Evolutionary conservation across 2,113 vertebrate species (phyloP).

Genomic region (Naja naja): DNA sequence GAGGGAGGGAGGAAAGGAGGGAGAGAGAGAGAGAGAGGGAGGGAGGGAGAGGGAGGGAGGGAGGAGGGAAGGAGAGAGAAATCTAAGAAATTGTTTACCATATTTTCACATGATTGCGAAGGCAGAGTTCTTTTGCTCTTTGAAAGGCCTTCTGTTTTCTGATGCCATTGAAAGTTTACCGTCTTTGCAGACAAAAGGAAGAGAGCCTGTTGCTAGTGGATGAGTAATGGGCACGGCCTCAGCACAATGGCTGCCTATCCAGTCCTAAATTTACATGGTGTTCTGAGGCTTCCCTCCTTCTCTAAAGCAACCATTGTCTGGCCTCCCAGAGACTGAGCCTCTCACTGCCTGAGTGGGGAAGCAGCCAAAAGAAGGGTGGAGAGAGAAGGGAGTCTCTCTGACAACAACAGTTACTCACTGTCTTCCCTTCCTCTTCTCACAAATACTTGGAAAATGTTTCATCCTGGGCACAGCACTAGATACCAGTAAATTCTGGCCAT

Average conservation of each 20-base stretch:
- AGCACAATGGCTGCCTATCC: slow-evolving; percentile 70
- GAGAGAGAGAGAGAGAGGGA: neutral
- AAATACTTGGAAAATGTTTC: slow-evolving; percentile 64
- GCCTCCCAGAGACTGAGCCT: slow-evolving; percentile 64
- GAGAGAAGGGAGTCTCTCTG: slow-evolving; percentile 42
- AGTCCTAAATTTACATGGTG: slow-evolving; percentile 75
- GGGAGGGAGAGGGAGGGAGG: neutral
- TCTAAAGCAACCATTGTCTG: slow-evolving; percentile 76
- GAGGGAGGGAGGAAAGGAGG: too few species aligned
- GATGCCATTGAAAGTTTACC: slow-evolving; percentile 76
- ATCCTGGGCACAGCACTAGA: slow-evolving; percentile 54
- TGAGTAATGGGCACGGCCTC: slow-evolving; percentile 76
- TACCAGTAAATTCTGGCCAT: slow-evolving; percentile 67
- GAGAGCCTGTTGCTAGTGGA: slow-evolving; percentile 72
- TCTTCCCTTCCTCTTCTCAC: slow-evolving; percentile 63
- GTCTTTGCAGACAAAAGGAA: slow-evolving; percentile 75
- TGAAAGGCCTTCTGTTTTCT: slow-evolving; percentile 77
- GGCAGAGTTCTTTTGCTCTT: slow-evolving; percentile 66
- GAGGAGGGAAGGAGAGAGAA: slow-evolving; percentile 17
- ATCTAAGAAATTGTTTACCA: slow-evolving; percentile 75
- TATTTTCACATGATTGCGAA: slow-evolving; percentile 76
- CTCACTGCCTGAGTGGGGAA: slow-evolving; percentile 60
- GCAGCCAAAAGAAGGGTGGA: slow-evolving; percentile 59
- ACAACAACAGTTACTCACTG: slow-evolving; percentile 71
- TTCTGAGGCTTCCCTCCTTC: slow-evolving; percentile 71